Conservation (phyloP, 2,888 invertebrate genomes). For the Sarcophaga caerulescens region DNA sequence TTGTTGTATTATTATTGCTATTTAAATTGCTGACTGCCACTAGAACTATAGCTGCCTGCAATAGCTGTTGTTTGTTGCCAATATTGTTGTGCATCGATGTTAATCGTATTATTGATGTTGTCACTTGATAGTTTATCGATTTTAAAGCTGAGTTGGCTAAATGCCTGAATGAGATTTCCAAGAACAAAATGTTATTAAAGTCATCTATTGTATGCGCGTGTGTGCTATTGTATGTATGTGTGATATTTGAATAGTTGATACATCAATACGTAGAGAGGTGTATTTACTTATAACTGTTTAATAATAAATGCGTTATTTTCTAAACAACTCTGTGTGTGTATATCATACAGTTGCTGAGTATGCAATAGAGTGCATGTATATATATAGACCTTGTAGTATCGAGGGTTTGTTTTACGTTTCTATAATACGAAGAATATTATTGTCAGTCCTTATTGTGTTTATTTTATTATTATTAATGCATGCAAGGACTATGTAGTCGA, state of each 20-base stretch:
- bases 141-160: slow-evolving; percentile 65
- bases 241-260: not conserved
- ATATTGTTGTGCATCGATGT: slow-evolving; percentile 68
- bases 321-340: not conserved
- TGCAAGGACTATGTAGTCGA: not conserved
- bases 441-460: no score
- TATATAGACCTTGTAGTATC: no score
- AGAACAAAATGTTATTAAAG: slow-evolving; percentile 31
- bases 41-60: slow-evolving; percentile 19
- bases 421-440: no score
- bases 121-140: slow-evolving; percentile 69
- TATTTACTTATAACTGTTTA: not conserved
- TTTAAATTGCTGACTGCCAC: not conserved
- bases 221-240: not conserved
- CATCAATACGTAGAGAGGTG: no score
- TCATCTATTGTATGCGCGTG: not conserved
- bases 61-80: slow-evolving; percentile 49
- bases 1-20: not conserved
- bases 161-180: slow-evolving; percentile 52
- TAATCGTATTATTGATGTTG: slow-evolving; percentile 72
- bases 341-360: no score
- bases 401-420: no score
- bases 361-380: no score
- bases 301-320: slow-evolving; percentile 30
- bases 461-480: no score